Evolutionary conservation across 2,797 vertebrate genomes (phyloP).

Genomic region (Hephaestus fuliginosus): DNA sequence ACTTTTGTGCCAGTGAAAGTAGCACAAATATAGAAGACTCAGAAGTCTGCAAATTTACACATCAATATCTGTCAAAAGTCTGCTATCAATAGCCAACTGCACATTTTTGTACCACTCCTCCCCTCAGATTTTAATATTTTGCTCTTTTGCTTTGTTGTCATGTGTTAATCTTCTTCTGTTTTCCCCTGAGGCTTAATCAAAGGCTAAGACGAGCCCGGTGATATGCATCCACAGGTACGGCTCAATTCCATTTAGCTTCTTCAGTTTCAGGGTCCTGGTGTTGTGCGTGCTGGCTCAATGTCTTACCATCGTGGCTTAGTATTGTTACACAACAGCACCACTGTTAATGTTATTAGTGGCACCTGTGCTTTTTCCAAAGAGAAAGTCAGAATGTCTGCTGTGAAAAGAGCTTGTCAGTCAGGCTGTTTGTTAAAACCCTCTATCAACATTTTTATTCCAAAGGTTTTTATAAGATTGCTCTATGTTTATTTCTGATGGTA

Average conservation of each 20-base stretch:
- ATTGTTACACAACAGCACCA: background rate
- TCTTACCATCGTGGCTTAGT: background rate
- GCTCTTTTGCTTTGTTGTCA: background rate
- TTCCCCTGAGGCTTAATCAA: no score
- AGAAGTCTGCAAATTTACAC: background rate
- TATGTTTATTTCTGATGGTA: slow-evolving; percentile 42
- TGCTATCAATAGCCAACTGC: background rate
- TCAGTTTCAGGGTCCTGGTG: background rate
- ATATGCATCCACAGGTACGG: no score
- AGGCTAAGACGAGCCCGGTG: no score
- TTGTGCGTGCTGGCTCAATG: background rate
- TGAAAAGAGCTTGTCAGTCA: slow-evolving; percentile 3
- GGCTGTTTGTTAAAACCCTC: slow-evolving; percentile 15
- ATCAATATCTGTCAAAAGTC: background rate
- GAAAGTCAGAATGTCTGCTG: background rate
- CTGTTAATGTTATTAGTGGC: background rate
- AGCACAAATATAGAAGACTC: background rate
- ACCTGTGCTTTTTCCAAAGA: no score
- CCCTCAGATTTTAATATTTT: background rate
- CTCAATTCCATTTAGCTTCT: background rate
- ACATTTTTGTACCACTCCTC: background rate
- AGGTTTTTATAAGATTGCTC: slow-evolving; percentile 52
- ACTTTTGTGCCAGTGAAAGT: background rate
- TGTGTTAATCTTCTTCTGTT: background rate
- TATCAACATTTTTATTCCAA: slow-evolving; percentile 36